phyloP scores from a whole-genome alignment of 1,140 invertebrate species.

The Brevipalpus yothersi region DNA sequence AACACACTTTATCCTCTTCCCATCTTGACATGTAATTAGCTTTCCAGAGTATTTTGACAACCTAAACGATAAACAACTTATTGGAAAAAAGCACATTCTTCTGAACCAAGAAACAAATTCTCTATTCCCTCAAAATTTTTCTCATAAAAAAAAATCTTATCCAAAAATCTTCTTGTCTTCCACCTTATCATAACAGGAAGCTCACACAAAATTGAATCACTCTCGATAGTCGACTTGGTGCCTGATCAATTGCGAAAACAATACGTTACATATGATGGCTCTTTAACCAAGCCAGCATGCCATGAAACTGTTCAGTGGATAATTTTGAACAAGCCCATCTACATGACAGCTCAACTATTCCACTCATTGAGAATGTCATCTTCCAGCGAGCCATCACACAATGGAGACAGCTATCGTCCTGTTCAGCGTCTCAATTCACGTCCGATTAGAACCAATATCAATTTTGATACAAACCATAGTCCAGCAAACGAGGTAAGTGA shows the following conservation, averaged over 20 bases:
- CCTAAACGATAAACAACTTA: too few species aligned
- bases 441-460: constrained; percentile 78
- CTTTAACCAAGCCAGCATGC: constrained; percentile 59
- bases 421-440: constrained; percentile 65
- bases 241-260: constrained; percentile 46
- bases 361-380: constrained; percentile 1
- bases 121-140: too few species aligned
- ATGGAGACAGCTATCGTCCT: constrained; percentile 69
- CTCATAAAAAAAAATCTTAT: too few species aligned
- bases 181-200: neutral
- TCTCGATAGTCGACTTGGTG: constrained; percentile 53
- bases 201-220: constrained; percentile 34
- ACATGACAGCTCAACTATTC: constrained; percentile 36
- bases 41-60: too few species aligned
- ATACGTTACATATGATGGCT: constrained; percentile 89
- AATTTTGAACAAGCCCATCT: constrained; percentile 85
- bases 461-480: constrained; percentile 29
- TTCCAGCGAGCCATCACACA: neutral
- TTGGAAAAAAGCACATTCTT: too few species aligned
- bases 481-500: neutral
- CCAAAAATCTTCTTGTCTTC: too few species aligned
- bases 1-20: too few species aligned
- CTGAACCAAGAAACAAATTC: too few species aligned
- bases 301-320: constrained; percentile 51
- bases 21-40: too few species aligned